Evolutionary conservation across 2,113 vertebrate genomes (phyloP).

Genomic region (Podocnemis expansa): DNA sequence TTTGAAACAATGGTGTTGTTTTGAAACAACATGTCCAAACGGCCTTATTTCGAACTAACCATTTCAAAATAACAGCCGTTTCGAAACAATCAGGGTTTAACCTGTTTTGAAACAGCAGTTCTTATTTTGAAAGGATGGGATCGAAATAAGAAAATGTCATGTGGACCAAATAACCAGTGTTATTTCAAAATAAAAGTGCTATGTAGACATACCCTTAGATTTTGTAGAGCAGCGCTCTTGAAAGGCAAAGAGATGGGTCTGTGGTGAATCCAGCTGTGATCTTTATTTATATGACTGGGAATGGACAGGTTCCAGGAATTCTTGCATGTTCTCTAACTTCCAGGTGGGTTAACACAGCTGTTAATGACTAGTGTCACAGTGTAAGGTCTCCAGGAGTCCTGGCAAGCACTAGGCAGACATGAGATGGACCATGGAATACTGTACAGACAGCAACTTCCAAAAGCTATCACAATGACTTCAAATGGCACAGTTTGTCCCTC

Average conservation of each 20-base stretch:
- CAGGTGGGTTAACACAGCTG: no score
- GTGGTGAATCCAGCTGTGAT: background rate
- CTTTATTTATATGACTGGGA: background rate
- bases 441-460: background rate
- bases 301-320: background rate
- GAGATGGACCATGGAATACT: background rate
- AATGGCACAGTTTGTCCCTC: background rate
- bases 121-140: no score
- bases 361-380: background rate
- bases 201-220: no score
- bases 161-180: no score
- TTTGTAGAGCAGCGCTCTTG: background rate
- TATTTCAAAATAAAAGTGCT: no score
- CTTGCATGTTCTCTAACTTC: fast-evolving
- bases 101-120: no score
- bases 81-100: no score
- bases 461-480: background rate
- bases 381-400: background rate
- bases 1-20: no score
- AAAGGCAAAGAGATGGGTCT: background rate
- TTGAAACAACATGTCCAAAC: no score
- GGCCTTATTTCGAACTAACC: no score
- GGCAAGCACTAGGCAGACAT: background rate
- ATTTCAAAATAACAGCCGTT: no score
- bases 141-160: no score